phyloP scores from a whole-genome alignment of 2,113 vertebrate genomes.

The Vidua chalybeata region DNA sequence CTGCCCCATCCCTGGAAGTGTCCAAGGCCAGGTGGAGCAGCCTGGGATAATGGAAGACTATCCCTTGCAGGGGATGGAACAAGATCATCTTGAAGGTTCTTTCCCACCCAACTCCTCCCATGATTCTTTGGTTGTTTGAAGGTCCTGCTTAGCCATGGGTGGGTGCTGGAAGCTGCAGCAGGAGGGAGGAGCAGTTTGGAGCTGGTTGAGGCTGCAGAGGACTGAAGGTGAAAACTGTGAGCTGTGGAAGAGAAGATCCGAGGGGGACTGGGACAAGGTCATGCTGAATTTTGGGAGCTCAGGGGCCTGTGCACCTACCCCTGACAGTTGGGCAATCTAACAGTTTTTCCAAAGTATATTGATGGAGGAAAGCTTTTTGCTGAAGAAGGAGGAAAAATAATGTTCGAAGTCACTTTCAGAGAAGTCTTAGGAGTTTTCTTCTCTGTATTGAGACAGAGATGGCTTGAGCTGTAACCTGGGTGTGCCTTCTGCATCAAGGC shows the following conservation, averaged over 20 bases:
- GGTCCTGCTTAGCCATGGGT: not conserved
- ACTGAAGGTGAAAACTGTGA: not conserved
- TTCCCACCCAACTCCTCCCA: not conserved
- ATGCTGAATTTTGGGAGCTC: not conserved
- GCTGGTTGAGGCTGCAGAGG: not conserved
- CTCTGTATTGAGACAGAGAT: not conserved
- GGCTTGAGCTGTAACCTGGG: not conserved
- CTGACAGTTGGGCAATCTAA: too few species aligned
- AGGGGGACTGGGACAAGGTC: not conserved
- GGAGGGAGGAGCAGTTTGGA: not conserved
- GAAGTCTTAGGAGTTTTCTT: not conserved
- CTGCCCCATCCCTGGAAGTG: not conserved
- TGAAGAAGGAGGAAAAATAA: not conserved
- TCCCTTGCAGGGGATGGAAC: not conserved
- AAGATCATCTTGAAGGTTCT: not conserved
- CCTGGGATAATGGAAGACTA: not conserved
- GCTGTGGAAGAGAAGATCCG: not conserved
- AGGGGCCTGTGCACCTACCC: accelerated
- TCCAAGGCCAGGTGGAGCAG: not conserved
- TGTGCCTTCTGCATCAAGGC: not conserved
- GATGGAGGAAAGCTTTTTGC: not conserved
- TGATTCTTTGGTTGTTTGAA: not conserved
- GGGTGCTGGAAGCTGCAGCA: not conserved
- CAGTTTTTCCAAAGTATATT: not conserved
- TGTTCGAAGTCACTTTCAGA: not conserved